A percentile compares a stretch with the other conserved stretches of the same genome.
These are phyloP conservation scores for Troides aeacus DNA, from an alignment of 2,888 invertebrate species.

Conservation along the genomic window DNA sequence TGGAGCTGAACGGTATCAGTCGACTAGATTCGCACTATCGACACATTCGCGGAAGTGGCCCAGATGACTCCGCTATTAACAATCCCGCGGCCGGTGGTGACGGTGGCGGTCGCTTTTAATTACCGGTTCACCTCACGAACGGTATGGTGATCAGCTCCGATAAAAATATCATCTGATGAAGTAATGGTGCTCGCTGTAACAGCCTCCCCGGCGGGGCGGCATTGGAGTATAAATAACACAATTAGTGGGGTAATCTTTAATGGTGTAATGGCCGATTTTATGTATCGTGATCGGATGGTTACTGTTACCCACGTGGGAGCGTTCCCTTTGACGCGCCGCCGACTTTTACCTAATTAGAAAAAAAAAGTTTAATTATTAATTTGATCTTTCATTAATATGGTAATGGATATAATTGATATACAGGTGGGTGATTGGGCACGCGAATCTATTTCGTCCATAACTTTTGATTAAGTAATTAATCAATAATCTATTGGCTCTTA, in stretches of 20 bases:
- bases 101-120: conserved; percentile 12
- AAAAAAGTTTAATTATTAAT: conserved; percentile 50
- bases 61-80: conserved; percentile 12
- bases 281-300: conserved; percentile 24
- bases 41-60: conserved; percentile 13
- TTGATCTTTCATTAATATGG: conserved; percentile 51
- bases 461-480: conserved; percentile 51
- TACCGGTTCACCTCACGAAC: conserved; percentile 11
- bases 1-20: background rate
- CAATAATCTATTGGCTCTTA: conserved; percentile 31
- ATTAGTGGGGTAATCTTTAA: conserved; percentile 42
- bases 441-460: conserved; percentile 50
- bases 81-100: conserved; percentile 1
- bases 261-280: conserved; percentile 35
- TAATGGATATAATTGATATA: conserved; percentile 56
- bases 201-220: conserved; percentile 14
- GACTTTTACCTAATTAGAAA: conserved; percentile 59
- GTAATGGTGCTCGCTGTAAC: conserved; percentile 16
- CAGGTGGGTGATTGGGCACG: conserved; percentile 51
- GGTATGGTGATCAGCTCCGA: conserved; percentile 14
- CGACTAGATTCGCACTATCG: conserved; percentile 1
- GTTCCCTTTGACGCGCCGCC: conserved; percentile 47
- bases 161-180: conserved; percentile 20
- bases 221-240: conserved; percentile 43
- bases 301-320: conserved; percentile 26